phyloP scores from a whole-genome alignment of 2,888 invertebrate species.

The Stenoptilia bipunctidactyla region DNA sequence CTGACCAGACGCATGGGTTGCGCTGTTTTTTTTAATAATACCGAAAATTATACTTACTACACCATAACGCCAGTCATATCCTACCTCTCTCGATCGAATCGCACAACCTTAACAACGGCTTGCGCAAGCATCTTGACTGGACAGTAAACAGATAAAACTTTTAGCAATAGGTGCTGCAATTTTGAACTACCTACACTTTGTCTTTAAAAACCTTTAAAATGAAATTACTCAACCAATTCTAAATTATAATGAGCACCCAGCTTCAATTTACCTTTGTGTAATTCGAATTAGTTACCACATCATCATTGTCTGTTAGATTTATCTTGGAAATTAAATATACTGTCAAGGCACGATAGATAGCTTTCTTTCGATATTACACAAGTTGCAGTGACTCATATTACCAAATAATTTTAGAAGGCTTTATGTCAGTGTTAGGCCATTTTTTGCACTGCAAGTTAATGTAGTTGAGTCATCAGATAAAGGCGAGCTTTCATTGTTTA shows the following conservation, averaged over 20 bases:
- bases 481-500: slow-evolving; percentile 30
- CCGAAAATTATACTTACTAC: slow-evolving; percentile 19
- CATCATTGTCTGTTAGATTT: not conserved
- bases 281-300: slow-evolving; percentile 24
- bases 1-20: slow-evolving; percentile 1
- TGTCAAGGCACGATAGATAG: slow-evolving; percentile 11
- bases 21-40: not conserved
- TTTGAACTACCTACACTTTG: not conserved
- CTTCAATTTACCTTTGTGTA: slow-evolving; percentile 22
- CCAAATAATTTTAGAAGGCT: slow-evolving; percentile 30
- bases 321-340: not conserved
- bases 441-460: slow-evolving; percentile 4
- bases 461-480: slow-evolving; percentile 31
- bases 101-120: not conserved
- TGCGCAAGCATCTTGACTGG: not conserved
- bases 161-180: not conserved
- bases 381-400: slow-evolving; percentile 37
- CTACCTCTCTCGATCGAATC: not conserved
- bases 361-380: slow-evolving; percentile 32
- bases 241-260: not conserved
- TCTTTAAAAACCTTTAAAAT: not conserved
- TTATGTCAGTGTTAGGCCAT: slow-evolving; percentile 8
- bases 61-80: slow-evolving; percentile 14
- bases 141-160: not conserved
- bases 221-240: not conserved